Conservation (phyloP, 2,797 vertebrate genomes). For the Bothrops alternatus region DNA sequence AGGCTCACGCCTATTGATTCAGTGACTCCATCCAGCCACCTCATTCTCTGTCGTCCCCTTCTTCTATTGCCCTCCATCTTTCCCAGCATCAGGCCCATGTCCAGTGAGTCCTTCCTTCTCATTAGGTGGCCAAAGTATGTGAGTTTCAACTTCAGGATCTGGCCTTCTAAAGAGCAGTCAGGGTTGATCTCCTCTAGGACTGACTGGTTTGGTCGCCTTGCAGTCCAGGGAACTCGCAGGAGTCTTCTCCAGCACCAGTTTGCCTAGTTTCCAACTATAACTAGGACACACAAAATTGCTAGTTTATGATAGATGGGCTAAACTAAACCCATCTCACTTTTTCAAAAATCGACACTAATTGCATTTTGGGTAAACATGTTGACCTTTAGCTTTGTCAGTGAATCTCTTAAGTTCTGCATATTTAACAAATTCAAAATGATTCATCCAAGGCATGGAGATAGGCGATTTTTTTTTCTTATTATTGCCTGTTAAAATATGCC, state of each 20-base stretch:
- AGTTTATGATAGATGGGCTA: neutral
- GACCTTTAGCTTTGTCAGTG: neutral
- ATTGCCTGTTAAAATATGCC: conserved; percentile 38
- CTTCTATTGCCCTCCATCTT: no score
- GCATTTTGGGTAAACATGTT: accelerated
- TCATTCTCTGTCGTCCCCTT: no score
- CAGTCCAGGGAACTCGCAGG: no score
- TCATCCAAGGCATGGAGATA: neutral
- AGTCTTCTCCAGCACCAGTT: neutral
- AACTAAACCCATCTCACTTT: neutral
- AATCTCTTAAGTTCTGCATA: neutral
- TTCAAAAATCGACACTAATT: neutral
- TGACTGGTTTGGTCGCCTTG: no score
- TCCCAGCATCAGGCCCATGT: no score
- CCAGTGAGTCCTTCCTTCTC: no score
- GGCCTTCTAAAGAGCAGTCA: no score
- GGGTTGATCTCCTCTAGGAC: no score
- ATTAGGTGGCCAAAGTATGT: no score
- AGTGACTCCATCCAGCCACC: no score
- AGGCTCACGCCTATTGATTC: no score
- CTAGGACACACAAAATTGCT: neutral
- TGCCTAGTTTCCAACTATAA: neutral
- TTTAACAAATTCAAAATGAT: neutral
- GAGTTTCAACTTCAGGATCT: no score
- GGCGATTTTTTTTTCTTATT: neutral